Evolutionary conservation across 2,113 vertebrate species (phyloP).

Genomic region (Pycnonotus jocosus): DNA sequence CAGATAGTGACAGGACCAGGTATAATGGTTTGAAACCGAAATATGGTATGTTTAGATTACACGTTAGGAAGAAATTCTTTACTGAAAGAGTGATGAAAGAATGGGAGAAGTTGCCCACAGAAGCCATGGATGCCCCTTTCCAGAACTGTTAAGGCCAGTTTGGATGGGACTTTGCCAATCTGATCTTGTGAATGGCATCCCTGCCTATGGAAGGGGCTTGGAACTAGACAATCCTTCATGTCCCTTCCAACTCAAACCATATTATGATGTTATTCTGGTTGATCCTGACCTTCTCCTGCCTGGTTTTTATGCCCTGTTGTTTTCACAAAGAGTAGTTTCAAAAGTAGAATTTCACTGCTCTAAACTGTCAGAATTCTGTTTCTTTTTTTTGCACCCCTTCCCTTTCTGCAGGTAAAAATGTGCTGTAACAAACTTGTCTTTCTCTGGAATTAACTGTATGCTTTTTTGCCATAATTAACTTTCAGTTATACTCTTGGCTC

Average conservation of each 20-base stretch:
- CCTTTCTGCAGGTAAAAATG: background rate
- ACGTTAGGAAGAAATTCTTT: background rate
- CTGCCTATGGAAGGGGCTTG: background rate
- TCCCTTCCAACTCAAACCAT: background rate
- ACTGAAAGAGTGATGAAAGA: background rate
- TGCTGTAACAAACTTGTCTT: background rate
- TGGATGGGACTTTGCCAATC: background rate
- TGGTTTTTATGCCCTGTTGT: background rate
- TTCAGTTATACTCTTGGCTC: background rate
- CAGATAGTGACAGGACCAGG: too few species aligned
- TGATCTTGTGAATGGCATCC: background rate
- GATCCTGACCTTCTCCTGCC: background rate
- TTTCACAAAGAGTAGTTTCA: background rate
- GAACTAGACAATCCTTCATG: background rate
- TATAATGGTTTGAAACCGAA: background rate
- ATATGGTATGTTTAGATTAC: background rate
- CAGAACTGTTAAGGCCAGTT: background rate
- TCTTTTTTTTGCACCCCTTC: fast-evolving
- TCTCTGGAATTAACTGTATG: background rate
- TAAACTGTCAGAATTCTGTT: background rate
- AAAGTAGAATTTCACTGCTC: background rate
- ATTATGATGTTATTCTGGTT: background rate
- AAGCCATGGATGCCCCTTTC: background rate
- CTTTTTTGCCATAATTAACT: background rate
- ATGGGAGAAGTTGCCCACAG: background rate